phyloP scores from a whole-genome alignment of 2,888 invertebrate genomes.

The Eudemis profundana region DNA sequence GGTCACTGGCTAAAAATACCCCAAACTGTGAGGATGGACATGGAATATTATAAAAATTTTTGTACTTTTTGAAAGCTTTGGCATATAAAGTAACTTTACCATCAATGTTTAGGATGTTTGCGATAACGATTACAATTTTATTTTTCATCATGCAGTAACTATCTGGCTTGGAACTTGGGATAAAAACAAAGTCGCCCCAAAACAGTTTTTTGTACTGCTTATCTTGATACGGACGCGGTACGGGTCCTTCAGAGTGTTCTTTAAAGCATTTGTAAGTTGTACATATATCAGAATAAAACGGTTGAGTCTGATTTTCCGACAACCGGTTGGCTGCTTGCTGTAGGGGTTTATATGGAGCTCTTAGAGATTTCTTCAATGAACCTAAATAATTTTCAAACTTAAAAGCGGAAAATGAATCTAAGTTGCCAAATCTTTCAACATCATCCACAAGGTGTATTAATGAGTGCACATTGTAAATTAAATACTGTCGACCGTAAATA shows the following conservation, averaged over 20 bases:
- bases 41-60: conserved; percentile 3
- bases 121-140: conserved; percentile 4
- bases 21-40: conserved; percentile 2
- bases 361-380: conserved; percentile 5
- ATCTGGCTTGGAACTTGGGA: conserved; percentile 1
- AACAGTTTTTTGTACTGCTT: not conserved
- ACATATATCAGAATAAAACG: not conserved
- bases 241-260: not conserved
- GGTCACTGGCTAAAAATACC: conserved; percentile 3
- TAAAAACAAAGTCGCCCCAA: conserved; percentile 5
- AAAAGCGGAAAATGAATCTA: conserved; percentile 1
- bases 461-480: conserved; percentile 10
- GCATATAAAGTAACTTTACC: conserved; percentile 1
- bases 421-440: conserved; percentile 4
- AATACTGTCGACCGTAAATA: conserved; percentile 13
- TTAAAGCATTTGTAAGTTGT: conserved; percentile 2
- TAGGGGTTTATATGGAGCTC: conserved; percentile 10
- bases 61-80: conserved; percentile 10
- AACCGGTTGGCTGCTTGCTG: conserved; percentile 8
- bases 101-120: not conserved
- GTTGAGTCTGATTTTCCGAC: not conserved
- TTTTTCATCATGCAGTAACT: conserved; percentile 9
- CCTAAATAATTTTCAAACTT: conserved; percentile 15
- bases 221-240: not conserved
- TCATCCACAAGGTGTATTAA: conserved; percentile 8